Evolutionary conservation across 2,797 vertebrate species (phyloP).

Genomic region (Vespertilio murinus): DNA sequence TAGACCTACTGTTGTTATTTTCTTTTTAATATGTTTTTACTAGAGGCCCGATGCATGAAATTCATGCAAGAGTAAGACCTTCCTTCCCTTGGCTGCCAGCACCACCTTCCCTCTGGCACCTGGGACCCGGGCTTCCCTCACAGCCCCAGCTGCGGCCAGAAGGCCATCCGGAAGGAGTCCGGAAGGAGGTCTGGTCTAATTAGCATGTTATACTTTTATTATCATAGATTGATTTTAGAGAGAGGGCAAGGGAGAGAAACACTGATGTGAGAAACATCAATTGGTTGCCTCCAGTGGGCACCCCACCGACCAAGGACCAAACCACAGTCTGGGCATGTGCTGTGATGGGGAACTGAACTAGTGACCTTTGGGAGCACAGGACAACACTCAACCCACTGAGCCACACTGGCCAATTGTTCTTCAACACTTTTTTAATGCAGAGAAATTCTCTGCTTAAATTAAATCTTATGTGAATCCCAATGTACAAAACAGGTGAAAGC

Average conservation of each 20-base stretch:
- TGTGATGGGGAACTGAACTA: neutral
- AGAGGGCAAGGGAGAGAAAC: neutral
- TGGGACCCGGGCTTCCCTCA: too few relatives aligned
- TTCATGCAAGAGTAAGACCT: too few relatives aligned
- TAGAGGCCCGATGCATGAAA: too few relatives aligned
- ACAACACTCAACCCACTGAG: neutral
- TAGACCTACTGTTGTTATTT: neutral
- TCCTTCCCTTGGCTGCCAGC: too few relatives aligned
- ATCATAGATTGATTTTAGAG: neutral
- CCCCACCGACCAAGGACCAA: neutral
- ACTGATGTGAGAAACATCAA: neutral
- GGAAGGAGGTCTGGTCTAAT: too few relatives aligned
- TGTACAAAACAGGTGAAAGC: neutral
- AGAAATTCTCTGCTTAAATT: neutral
- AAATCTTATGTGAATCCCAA: neutral
- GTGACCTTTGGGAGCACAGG: neutral
- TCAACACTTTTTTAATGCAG: neutral
- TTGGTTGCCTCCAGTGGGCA: neutral
- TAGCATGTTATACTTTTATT: too few relatives aligned
- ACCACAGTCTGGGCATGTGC: neutral
- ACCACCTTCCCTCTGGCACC: too few relatives aligned
- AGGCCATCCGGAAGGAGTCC: too few relatives aligned
- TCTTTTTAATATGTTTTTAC: neutral
- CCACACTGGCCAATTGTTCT: neutral
- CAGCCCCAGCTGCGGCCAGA: too few relatives aligned